These are phyloP conservation scores for Aldrovandia affinis DNA, from an alignment of 2,797 vertebrate species.

Conservation along the genomic window DNA sequence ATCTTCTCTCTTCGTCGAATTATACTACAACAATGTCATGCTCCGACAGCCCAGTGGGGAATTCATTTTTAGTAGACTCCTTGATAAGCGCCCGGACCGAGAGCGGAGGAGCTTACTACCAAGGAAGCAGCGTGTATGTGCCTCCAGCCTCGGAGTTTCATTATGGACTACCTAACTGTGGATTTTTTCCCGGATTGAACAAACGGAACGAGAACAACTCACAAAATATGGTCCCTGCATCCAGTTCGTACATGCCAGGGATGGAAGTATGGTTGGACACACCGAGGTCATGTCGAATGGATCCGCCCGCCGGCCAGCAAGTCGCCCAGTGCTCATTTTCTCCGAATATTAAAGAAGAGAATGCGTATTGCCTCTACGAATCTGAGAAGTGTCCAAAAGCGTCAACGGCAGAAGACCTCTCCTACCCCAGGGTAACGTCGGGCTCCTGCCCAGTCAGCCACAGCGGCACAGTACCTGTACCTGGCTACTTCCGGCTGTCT, in stretches of 20 bases:
- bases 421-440: constrained; percentile 81
- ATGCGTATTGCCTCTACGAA: constrained; percentile 93
- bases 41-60: constrained; percentile 94
- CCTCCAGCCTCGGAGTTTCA: constrained; percentile 87
- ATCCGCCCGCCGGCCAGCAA: constrained; percentile 83
- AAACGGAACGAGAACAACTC: constrained; percentile 86
- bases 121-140: constrained; percentile 88
- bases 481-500: constrained; percentile 95
- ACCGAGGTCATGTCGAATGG: constrained; percentile 89
- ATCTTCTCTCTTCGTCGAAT: constrained; percentile 97
- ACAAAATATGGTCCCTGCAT: constrained; percentile 80
- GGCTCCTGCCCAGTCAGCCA: constrained; percentile 76
- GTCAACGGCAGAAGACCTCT: constrained; percentile 79
- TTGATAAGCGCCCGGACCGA: constrained; percentile 92
- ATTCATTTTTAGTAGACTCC: constrained; percentile 97
- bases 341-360: constrained; percentile 94
- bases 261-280: constrained; percentile 95
- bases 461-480: constrained; percentile 86
- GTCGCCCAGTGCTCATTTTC: constrained; percentile 90
- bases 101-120: constrained; percentile 86
- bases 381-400: constrained; percentile 92
- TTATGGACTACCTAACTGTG: constrained; percentile 92
- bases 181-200: constrained; percentile 87
- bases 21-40: constrained; percentile 98
- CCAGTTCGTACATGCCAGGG: constrained; percentile 85